phyloP scores from a whole-genome alignment of 2,888 invertebrate species.

The Penaeus monodon region DNA sequence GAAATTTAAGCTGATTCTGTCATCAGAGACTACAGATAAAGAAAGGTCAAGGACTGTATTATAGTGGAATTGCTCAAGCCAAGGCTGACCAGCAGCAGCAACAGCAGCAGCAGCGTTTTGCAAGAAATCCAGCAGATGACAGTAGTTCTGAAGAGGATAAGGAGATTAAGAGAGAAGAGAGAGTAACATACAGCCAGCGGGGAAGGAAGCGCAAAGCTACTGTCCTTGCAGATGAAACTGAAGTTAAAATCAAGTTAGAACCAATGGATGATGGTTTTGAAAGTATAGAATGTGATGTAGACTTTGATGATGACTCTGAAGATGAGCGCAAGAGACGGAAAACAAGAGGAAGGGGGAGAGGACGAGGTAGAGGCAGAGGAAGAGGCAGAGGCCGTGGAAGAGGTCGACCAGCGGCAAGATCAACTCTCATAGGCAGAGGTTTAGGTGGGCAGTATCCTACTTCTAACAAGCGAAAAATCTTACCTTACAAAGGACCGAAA shows the following conservation, averaged over 20 bases:
- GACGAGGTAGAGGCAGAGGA: conserved; percentile 58
- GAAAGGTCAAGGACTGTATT: conserved; percentile 55
- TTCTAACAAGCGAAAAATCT: conserved; percentile 48
- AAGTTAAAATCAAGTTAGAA: conserved; percentile 61
- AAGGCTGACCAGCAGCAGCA: conserved; percentile 51
- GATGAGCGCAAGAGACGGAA: conserved; percentile 58
- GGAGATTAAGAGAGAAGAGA: conserved; percentile 42
- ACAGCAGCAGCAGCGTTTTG: conserved; percentile 43
- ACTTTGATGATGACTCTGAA: conserved; percentile 61
- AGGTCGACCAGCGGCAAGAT: conserved; percentile 52
- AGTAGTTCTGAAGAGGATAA: conserved; percentile 53
- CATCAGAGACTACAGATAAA: conserved; percentile 61
- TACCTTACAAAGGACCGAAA: conserved; percentile 58
- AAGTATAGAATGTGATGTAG: conserved; percentile 59
- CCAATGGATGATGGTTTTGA: conserved; percentile 59
- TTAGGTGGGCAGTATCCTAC: conserved; percentile 60
- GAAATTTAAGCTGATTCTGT: conserved; percentile 64
- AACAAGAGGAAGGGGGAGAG: conserved; percentile 44
- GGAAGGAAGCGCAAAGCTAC: conserved; percentile 63
- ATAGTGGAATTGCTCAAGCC: conserved; percentile 43
- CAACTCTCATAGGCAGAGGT: conserved; percentile 62
- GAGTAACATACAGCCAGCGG: conserved; percentile 60
- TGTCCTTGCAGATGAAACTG: conserved; percentile 49
- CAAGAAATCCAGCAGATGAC: conserved; percentile 26
- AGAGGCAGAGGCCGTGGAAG: conserved; percentile 55